Base-by-base conservation (phyloP, 53 echinoderm and acorn worm species). In the Temnopleurus reevesii region DNA sequence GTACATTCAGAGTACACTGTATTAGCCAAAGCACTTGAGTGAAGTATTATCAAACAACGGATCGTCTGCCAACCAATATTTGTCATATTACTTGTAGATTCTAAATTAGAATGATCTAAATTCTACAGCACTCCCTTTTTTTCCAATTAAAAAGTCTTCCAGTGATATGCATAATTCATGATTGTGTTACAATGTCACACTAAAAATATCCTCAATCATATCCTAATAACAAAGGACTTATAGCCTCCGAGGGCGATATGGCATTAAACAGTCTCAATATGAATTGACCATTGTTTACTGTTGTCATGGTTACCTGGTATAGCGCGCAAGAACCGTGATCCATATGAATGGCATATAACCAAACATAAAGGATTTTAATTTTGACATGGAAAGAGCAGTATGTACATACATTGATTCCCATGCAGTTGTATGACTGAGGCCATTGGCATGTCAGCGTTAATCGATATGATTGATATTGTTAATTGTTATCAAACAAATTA, bases 341-440 rank as follows among this genome's bases (percentile, higher is more conserved):
- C n/a, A n/a, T 21, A n/a, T 71, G 71, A 71, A 71, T 71, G 71
- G 71, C 71, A 36, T 41, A 38, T 66, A 41, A 38, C 21, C 71
- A 71, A 71, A 71, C 71, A 71, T 41, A 71, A 71, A 71, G 36
- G 41, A 18, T 63, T 63, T 71, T 71, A 71, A 71, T 71, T 21
- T 71, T 4, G 41, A 41, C 21, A 38, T 36, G n/a, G 41, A 71
- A 19, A 35, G 2, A 66, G n/a, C 71, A 4, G 71, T 3, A n/a
- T 7, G 19, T 4, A 23, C 8, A 0, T 21, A 0, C 71, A 71
- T 21, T 12, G 43, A 8, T 21, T 56, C 41, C 38, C 71, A 38
- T 71, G 15, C 17, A n/a, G n/a, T n/a, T n/a, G 31, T 63, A n/a
- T 41, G 8, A 8, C 49, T 49, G 10, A 21, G 7, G 23, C n/a